Percentiles rank a stretch among this genome's conserved stretches.
These are phyloP conservation scores for Armadillidium nasatum DNA, from an alignment of 1,140 invertebrate genomes.

Conservation along the genomic window DNA sequence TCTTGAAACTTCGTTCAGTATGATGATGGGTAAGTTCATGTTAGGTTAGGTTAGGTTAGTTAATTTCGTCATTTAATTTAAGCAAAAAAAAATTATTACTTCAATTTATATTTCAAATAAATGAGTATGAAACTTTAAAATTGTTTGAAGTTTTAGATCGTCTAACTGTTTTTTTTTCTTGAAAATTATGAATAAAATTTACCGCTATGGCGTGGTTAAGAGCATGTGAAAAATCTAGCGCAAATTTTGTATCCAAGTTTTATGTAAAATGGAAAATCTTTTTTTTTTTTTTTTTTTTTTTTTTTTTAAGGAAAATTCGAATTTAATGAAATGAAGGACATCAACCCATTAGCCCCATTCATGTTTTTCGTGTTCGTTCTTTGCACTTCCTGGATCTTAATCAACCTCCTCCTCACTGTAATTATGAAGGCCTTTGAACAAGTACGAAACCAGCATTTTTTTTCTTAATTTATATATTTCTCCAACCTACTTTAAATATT, in stretches of 20 bases:
- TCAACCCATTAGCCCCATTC: conserved; percentile 51
- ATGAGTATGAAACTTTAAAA: too few species aligned
- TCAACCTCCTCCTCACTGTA: conserved; percentile 58
- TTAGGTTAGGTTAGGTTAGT: neutral
- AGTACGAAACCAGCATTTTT: neutral
- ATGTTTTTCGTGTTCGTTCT: conserved; percentile 56
- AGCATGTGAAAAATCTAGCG: too few species aligned
- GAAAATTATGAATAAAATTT: too few species aligned
- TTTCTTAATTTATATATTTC: neutral
- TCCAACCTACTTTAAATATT: neutral
- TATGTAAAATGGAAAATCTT: too few species aligned
- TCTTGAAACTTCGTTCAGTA: conserved; percentile 54
- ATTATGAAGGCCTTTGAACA: conserved; percentile 55
- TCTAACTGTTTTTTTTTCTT: too few species aligned
- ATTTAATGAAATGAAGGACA: conserved; percentile 52
- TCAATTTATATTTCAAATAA: too few species aligned
- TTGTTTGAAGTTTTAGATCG: too few species aligned
- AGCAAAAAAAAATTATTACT: too few species aligned
- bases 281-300: too few species aligned
- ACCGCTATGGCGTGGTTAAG: too few species aligned
- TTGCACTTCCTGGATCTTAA: conserved; percentile 53
- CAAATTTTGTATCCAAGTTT: too few species aligned
- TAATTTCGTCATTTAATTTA: neutral
- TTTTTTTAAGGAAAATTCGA: conserved; percentile 52
- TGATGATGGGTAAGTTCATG: conserved; percentile 52